These are phyloP conservation scores for Ectemnius lituratus DNA, from an alignment of 2,888 invertebrate species.

Conservation along the genomic window DNA sequence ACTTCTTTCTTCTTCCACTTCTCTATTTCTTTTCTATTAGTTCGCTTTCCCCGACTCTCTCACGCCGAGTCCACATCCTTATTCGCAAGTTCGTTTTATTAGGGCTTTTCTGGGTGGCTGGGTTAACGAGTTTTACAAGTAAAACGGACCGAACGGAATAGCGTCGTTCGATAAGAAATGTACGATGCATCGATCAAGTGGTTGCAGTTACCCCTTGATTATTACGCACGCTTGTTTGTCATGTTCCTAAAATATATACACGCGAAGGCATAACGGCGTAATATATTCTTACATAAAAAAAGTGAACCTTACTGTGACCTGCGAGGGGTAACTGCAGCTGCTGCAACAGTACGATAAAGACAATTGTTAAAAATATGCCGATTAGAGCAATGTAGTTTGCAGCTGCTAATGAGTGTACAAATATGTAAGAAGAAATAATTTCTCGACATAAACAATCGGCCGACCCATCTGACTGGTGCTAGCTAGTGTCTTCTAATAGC, in stretches of 20 bases:
- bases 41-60: constrained; percentile 2
- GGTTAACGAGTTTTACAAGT: background rate
- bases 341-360: background rate
- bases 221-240: background rate
- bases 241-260: background rate
- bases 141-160: background rate
- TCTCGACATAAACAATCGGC: background rate
- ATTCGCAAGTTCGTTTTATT: background rate
- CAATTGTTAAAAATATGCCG: constrained; percentile 2
- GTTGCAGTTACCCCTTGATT: background rate
- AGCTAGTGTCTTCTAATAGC: background rate
- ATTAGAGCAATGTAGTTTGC: no score
- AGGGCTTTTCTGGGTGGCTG: constrained; percentile 5
- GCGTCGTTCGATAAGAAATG: background rate
- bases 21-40: background rate
- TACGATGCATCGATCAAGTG: constrained; percentile 3
- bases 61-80: background rate
- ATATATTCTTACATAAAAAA: constrained; percentile 15
- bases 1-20: constrained; percentile 1
- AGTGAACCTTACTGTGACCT: background rate
- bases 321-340: no score
- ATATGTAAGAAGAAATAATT: background rate
- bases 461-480: background rate
- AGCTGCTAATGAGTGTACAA: no score
- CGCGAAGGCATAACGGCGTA: constrained; percentile 12